Base-by-base conservation (phyloP, 2,888 invertebrate species). In the Camptogramma bilineatum region DNA sequence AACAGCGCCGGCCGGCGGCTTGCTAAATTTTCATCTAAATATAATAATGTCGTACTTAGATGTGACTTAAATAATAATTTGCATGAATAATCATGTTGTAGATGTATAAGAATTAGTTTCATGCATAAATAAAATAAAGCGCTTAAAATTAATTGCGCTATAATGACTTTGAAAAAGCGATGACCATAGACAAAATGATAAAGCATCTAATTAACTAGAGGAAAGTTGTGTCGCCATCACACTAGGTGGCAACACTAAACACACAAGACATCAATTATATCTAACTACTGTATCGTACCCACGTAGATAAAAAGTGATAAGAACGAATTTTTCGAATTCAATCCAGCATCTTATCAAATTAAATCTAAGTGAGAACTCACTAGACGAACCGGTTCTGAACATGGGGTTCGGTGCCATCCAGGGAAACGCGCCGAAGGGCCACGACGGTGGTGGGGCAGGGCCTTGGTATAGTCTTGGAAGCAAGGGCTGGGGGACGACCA, bases 401-500 rank as follows among this genome's bases (percentile, higher is more conserved):
- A 93, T 94, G 2, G 94, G 94, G 75, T 94, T 94, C 21, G 94
- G 94, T 13, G 94, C 93, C 87, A 96, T 93, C 94, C 95, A 95
- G 17, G 95, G 94, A 73, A 95, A 95, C 64, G 95, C 95, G 18
- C 95, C 94, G 72, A 96, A 94, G 55, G 94, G 94, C 95, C 95
- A 95, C 61, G 86, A 78, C 75, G 87, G 88, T 74, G 95, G 93
- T 70, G 94, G 90, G 73, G 93, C 91, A 3, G 89, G 94, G 0
- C 93, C 93, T 66, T 94, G 94, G 71, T 94, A 91, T 73, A 95
- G 83, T 80, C 95, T 88, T 67, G 95, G 95, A 78, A 95, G 86
- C 73, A 96, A 84, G 55, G 96, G 95, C 83, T 95, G 96, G 1
- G 96, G 96, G 56, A 96, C 94, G 72, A 96, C 93, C 55, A 96